Evolutionary conservation across 2,888 invertebrate genomes (phyloP).

Genomic region (Choreutis nemorana): DNA sequence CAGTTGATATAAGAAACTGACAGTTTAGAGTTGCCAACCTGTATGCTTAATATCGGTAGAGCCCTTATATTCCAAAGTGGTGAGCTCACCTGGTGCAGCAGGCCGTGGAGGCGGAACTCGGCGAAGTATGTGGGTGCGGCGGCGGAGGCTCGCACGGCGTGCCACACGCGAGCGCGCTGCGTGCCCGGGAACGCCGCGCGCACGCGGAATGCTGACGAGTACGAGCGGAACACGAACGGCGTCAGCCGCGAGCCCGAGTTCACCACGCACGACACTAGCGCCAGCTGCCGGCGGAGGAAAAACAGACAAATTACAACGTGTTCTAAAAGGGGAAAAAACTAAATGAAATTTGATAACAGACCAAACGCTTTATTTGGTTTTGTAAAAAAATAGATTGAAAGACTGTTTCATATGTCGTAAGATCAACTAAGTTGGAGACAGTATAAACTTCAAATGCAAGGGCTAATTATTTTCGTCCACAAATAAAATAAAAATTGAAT

Average conservation of each 20-base stretch:
- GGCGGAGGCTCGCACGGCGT: slow-evolving; percentile 87
- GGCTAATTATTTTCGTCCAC: too few relatives aligned
- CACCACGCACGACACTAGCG: slow-evolving; percentile 81
- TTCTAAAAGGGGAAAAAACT: not conserved
- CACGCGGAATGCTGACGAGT: slow-evolving; percentile 74
- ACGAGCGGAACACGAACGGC: slow-evolving; percentile 87
- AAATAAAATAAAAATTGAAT: too few relatives aligned
- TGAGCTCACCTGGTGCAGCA: slow-evolving; percentile 69
- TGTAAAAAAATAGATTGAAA: too few relatives aligned
- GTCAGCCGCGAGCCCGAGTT: slow-evolving; percentile 72
- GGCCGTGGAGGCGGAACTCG: slow-evolving; percentile 75
- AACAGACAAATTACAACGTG: not conserved
- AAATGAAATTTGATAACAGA: not conserved
- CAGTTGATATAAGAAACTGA: too few relatives aligned
- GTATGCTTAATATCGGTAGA: too few relatives aligned
- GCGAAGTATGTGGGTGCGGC: slow-evolving; percentile 93
- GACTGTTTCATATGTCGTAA: too few relatives aligned
- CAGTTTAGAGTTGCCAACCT: too few relatives aligned
- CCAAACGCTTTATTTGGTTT: too few relatives aligned
- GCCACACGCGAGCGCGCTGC: slow-evolving; percentile 76
- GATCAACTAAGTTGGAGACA: too few relatives aligned
- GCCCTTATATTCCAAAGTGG: too few relatives aligned
- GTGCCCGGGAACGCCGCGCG: slow-evolving; percentile 78
- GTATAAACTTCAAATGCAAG: too few relatives aligned
- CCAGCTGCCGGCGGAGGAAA: slow-evolving; percentile 61